These are phyloP conservation scores for Mythimna albipuncta DNA, from an alignment of 2,888 invertebrate genomes.

Conservation along the genomic window DNA sequence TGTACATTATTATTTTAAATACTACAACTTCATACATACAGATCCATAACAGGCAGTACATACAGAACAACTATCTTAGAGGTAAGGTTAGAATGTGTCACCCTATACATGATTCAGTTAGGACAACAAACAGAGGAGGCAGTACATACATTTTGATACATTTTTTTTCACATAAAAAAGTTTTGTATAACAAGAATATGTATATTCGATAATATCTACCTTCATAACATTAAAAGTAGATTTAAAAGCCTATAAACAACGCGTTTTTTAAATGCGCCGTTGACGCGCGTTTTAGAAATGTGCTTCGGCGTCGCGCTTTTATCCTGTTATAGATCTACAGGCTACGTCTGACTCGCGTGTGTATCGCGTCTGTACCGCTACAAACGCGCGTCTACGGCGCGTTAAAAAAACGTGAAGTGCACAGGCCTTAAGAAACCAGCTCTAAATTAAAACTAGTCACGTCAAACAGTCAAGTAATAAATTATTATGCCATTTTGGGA, in stretches of 20 bases:
- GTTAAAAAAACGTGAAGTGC: too few relatives aligned
- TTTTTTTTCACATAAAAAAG: slow-evolving; percentile 26
- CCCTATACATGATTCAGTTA: slow-evolving; percentile 19
- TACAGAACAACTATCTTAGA: slow-evolving; percentile 61
- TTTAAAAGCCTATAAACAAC: background rate
- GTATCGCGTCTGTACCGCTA: too few relatives aligned
- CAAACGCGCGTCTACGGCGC: too few relatives aligned
- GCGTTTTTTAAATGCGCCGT: too few relatives aligned
- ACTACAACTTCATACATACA: slow-evolving; percentile 84
- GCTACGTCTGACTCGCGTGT: too few relatives aligned
- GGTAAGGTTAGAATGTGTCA: slow-evolving; percentile 37
- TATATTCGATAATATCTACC: background rate
- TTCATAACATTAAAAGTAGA: background rate
- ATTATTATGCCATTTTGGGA: slow-evolving; percentile 58
- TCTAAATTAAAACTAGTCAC: slow-evolving; percentile 34
- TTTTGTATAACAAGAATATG: slow-evolving; percentile 24
- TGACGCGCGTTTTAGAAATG: too few relatives aligned
- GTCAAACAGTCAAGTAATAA: slow-evolving; percentile 43
- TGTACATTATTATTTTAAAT: slow-evolving; percentile 86
- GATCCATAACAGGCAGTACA: slow-evolving; percentile 79
- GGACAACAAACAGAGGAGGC: slow-evolving; percentile 37
- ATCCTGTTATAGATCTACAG: too few relatives aligned
- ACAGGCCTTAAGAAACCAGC: slow-evolving; percentile 4
- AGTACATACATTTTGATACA: slow-evolving; percentile 50
- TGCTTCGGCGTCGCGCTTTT: too few relatives aligned